These are phyloP conservation scores for Erannis defoliaria DNA, from an alignment of 2,888 invertebrate genomes.

Conservation along the genomic window DNA sequence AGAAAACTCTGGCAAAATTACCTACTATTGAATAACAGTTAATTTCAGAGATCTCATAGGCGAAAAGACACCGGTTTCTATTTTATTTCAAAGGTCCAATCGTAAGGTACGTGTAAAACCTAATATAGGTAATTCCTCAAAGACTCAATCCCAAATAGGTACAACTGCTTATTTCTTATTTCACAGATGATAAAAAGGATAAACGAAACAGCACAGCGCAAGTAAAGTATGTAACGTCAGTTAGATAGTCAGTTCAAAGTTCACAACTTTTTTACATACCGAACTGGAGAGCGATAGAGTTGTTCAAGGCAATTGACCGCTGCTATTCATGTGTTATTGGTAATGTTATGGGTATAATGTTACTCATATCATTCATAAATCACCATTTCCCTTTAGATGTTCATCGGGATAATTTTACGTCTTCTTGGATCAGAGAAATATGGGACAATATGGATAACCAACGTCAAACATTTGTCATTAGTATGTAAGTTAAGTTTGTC, in stretches of 20 bases:
- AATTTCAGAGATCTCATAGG: background rate
- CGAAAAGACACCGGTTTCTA: too few species aligned
- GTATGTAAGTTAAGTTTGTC: background rate
- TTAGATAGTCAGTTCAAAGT: slow-evolving; percentile 41
- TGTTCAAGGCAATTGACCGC: slow-evolving; percentile 53
- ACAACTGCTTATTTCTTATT: too few species aligned
- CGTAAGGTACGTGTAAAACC: too few species aligned
- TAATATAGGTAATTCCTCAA: too few species aligned
- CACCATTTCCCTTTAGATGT: slow-evolving; percentile 22
- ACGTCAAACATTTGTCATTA: background rate
- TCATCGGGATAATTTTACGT: slow-evolving; percentile 7
- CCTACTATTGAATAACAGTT: slow-evolving; percentile 1
- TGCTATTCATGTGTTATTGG: slow-evolving; percentile 20
- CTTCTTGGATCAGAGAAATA: slow-evolving; percentile 8
- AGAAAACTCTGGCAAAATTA: background rate
- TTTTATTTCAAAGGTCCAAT: too few species aligned
- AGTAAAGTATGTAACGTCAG: slow-evolving; percentile 3
- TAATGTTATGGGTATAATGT: too few species aligned
- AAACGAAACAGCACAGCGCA: background rate
- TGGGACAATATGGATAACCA: background rate
- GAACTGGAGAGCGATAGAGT: slow-evolving; percentile 21
- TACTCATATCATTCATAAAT: slow-evolving; percentile 24
- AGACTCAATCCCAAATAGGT: too few species aligned
- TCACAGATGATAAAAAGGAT: background rate
- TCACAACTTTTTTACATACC: slow-evolving; percentile 40